Base-by-base conservation (phyloP, 2,888 invertebrate species). In the Prionchulus punctatus region DNA sequence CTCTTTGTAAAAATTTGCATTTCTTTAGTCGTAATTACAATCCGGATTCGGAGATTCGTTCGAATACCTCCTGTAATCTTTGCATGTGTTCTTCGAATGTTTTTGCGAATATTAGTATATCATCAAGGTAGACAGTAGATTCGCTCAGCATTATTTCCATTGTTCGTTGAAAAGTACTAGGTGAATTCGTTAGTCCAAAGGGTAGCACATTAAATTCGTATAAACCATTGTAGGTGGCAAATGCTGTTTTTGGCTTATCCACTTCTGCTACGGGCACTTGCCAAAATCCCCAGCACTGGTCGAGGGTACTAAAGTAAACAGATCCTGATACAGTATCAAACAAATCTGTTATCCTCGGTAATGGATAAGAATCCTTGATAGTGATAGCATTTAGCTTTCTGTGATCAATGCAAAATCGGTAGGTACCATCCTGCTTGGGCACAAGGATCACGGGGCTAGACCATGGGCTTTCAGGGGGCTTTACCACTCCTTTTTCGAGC, bases 191-290 rank as follows among this genome's bases (percentile, higher is more conserved):
- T 49, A 49, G 30, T 4, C 50, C 30, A 23, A 45, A 45, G 23
- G 45, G 45, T 23, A 45, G 12, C 7, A 45, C 45, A 45, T 45
- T 45, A 23, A 45, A 45, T 23, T 45, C 45, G 45, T 45, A 45
- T n/a, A 45, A 23, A n/a, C 45, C 23, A 7, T n/a, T 45, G 23
- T 28, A 28, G 12, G 21, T 7, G 7, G 23, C 15, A 30, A 49
- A 49, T 12, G 45, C 45, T n/a, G 45, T 45, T n/a, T 45, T 45
- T 23, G 12, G 18, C 23, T 45, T 12, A 45, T 45, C 45, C 7
- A 7, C 45, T 12, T n/a, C 4, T 7, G 12, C 23, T n/a, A 45
- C 23, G 23, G 45, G 45, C 7, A 45, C 23, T 45, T 23, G 45
- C 45, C 45, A 45, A 45, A n/a, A 45, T 23, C 45, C 45, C 12